These are phyloP conservation scores for Drosophila sturtevanti DNA, from an alignment of 1,140 invertebrate genomes.

Conservation along the genomic window DNA sequence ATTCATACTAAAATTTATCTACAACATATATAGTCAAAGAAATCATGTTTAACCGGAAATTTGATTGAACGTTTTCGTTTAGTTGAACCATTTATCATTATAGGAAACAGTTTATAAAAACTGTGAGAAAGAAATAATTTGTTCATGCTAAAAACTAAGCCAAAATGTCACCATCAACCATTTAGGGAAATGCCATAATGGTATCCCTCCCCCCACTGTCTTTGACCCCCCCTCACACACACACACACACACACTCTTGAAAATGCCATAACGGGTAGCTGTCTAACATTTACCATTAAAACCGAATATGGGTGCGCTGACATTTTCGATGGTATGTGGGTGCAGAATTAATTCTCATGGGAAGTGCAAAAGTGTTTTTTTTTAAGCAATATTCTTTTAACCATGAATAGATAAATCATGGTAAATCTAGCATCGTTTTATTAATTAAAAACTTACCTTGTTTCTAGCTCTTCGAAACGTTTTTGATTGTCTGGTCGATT, in stretches of 20 bases:
- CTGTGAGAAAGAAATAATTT: not conserved
- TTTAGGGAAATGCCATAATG: slow-evolving; percentile 2
- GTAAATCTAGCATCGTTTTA: not conserved
- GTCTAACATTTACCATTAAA: slow-evolving; percentile 9
- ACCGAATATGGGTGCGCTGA: slow-evolving; percentile 18
- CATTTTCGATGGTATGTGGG: slow-evolving; percentile 9
- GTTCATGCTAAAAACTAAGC: not conserved
- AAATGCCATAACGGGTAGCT: slow-evolving; percentile 9
- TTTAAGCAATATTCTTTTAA: no score
- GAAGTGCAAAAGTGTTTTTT: not conserved
- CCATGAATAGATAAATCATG: no score
- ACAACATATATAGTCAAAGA: not conserved
- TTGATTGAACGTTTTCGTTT: not conserved
- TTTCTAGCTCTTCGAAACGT: slow-evolving; percentile 91
- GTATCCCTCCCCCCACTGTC: not conserved
- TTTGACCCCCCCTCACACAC: not conserved
- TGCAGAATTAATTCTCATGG: slow-evolving; percentile 17
- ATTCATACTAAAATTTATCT: not conserved
- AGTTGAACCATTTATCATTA: not conserved
- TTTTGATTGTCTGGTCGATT: slow-evolving; percentile 93
- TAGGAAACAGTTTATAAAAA: no score
- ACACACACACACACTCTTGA: no score
- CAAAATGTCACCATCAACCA: slow-evolving; percentile 4
- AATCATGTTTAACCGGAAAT: not conserved
- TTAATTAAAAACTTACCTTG: slow-evolving; percentile 73